Percentiles rank a stretch among this genome's conserved stretches.
phyloP scores from a whole-genome alignment of 2,888 invertebrate species.

The Drosophila anceps region DNA sequence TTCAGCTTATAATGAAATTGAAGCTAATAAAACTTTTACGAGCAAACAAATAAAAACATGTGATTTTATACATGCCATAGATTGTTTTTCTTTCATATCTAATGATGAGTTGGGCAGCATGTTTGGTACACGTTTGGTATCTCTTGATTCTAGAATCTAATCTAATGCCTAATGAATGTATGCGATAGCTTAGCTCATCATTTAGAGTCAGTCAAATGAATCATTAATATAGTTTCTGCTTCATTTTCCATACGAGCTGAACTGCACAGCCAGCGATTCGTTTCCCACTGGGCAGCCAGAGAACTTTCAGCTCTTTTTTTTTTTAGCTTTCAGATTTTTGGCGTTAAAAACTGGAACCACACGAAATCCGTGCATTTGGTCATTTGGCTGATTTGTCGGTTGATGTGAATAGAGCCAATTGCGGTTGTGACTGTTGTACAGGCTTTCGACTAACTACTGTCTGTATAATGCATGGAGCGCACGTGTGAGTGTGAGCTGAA shows the following conservation, averaged over 20 bases:
- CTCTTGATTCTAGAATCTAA: no score
- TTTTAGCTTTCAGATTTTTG: constrained; percentile 12
- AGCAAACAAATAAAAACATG: neutral
- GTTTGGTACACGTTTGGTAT: neutral
- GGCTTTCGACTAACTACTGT: neutral
- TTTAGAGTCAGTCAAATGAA: neutral
- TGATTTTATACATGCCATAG: neutral
- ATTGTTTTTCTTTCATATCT: neutral
- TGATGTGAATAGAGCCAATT: constrained; percentile 23
- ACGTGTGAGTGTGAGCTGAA: neutral
- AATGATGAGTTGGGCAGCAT: neutral
- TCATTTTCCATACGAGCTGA: neutral
- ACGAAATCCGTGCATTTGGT: constrained; percentile 27
- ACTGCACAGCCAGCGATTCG: neutral
- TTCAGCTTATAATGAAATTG: neutral
- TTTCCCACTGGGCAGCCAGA: constrained; percentile 5
- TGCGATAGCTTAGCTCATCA: neutral
- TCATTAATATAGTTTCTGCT: neutral
- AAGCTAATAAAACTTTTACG: neutral
- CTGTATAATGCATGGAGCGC: no score
- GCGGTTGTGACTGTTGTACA: constrained; percentile 13
- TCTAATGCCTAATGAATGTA: no score
- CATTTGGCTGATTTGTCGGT: constrained; percentile 31
- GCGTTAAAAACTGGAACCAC: constrained; percentile 14
- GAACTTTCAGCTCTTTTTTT: neutral